Percentiles rank a stretch among this genome's conserved stretches.
These are phyloP conservation scores for Torymus tubicola DNA, from an alignment of 2,888 invertebrate species.

Conservation along the genomic window DNA sequence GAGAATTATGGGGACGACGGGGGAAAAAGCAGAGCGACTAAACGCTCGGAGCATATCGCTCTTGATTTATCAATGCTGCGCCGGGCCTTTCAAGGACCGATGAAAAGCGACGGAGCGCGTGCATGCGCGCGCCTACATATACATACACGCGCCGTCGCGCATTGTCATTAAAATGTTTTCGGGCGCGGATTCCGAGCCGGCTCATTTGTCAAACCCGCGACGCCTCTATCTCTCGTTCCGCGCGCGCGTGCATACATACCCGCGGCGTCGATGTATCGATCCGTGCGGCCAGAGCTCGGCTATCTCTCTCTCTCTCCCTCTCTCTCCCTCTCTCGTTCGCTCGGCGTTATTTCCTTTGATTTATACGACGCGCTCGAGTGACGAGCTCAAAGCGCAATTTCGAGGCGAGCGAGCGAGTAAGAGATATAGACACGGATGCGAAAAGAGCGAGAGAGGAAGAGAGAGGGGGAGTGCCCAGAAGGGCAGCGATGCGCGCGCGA, in stretches of 20 bases:
- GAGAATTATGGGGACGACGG: conserved; percentile 32
- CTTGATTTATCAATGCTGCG: conserved; percentile 35
- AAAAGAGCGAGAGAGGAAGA: too few relatives aligned
- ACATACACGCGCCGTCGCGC: background rate
- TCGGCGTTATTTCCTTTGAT: conserved; percentile 50
- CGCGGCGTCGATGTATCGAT: background rate
- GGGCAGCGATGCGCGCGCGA: too few relatives aligned
- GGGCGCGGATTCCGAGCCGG: conserved; percentile 22
- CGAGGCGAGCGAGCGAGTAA: background rate
- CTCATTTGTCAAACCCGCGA: conserved; percentile 45
- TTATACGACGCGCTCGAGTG: conserved; percentile 44
- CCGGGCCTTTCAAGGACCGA: conserved; percentile 3
- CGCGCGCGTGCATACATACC: background rate
- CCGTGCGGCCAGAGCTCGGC: background rate
- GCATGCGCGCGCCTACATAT: background rate
- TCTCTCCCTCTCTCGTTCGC: background rate
- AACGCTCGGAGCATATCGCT: background rate
- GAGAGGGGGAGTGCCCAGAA: too few relatives aligned
- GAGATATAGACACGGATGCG: background rate
- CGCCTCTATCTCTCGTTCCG: background rate
- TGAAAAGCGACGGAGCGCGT: background rate
- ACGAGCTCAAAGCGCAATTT: conserved; percentile 46
- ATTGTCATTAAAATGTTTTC: conserved; percentile 49
- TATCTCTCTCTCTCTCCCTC: background rate
- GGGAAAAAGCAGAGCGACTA: background rate